Base-by-base conservation (phyloP, 2,113 vertebrate species). In the Todiramphus saurophagus region DNA sequence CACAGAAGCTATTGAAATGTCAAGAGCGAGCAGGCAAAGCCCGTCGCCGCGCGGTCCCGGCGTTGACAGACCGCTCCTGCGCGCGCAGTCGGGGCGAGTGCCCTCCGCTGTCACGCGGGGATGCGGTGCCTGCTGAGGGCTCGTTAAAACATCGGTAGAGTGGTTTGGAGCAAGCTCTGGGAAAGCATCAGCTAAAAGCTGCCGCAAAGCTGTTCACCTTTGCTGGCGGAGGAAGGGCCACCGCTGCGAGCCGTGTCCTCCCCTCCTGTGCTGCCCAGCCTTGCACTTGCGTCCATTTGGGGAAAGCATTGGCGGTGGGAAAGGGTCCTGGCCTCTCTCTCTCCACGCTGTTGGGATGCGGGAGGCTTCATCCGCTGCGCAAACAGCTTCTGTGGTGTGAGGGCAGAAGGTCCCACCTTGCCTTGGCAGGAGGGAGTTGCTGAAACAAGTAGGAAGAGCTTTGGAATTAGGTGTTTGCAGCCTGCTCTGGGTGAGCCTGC, bases 81-180 rank as follows among this genome's bases (percentile, higher is more conserved):
- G 6, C 39, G 59, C 1, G 0, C 18, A 10, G 48, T 4, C 1
- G 3, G 59, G 31, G 51, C 5, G 3, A 7, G 7, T 28, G 74
- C 43, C 80, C 83, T 64, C 63, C 2, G 25, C 24, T 30, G 28
- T n/a, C 3, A 1, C 4, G 0, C 0, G 3, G 35, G 51, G 37
- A 12, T 19, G 23, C 3, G 13, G 53, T 53, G n/a, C 51, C 30
- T 53, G 59, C 84, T 51, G 56, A 46, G 72, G 50, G 50, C 51
- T 46, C 1, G 1, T 59, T 46, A n/a, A 44, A 66, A 25, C 3
- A 0, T 24, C 1, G 0, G 67, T 19, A 41, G 28, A 55, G 23
- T 0, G 41, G 46, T 21, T 50, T 68, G 55, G 55, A 67, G 35
- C 33, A 18, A 81, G 63, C 43, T 24, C 48, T 0, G 1, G 48